phyloP scores from a whole-genome alignment of 2,888 invertebrate genomes.

The Eristalis arbustorum region DNA sequence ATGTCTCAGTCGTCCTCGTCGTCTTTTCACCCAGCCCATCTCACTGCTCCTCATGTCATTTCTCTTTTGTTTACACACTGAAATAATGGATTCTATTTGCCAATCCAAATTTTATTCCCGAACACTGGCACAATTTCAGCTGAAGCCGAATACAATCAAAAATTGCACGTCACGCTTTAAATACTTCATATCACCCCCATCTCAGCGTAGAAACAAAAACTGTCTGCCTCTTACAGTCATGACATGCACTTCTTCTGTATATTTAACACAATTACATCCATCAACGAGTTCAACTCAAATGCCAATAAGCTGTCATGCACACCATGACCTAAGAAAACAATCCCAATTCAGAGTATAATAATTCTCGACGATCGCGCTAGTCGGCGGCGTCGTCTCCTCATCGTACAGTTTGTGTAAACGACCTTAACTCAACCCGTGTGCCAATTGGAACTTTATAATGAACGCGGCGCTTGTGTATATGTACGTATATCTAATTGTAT shows the following conservation, averaged over 20 bases:
- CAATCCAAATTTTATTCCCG: too few species aligned
- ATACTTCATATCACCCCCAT: too few species aligned
- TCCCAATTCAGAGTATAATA: conserved; percentile 15
- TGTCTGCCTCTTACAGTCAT: background rate
- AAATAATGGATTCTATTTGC: too few species aligned
- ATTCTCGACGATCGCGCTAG: conserved; percentile 7
- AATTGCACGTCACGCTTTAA: too few species aligned
- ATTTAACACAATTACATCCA: conserved; percentile 4
- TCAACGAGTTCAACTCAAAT: conserved; percentile 32
- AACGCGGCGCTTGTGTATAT: conserved; percentile 2
- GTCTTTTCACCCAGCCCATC: too few species aligned
- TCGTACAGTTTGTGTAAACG: conserved; percentile 15
- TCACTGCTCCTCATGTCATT: too few species aligned
- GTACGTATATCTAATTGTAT: conserved; percentile 31
- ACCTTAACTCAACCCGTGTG: conserved; percentile 28
- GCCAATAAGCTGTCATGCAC: conserved; percentile 45
- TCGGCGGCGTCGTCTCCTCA: conserved; percentile 19
- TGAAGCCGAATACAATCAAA: too few species aligned
- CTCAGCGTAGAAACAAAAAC: too few species aligned
- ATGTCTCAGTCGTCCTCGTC: too few species aligned
- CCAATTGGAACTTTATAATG: conserved; percentile 15
- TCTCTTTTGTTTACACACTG: too few species aligned
- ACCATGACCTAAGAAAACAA: conserved; percentile 40
- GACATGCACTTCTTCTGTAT: background rate
- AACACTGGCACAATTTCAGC: too few species aligned